Conservation (phyloP, 2,113 vertebrate genomes). For the Paralichthys olivaceus region DNA sequence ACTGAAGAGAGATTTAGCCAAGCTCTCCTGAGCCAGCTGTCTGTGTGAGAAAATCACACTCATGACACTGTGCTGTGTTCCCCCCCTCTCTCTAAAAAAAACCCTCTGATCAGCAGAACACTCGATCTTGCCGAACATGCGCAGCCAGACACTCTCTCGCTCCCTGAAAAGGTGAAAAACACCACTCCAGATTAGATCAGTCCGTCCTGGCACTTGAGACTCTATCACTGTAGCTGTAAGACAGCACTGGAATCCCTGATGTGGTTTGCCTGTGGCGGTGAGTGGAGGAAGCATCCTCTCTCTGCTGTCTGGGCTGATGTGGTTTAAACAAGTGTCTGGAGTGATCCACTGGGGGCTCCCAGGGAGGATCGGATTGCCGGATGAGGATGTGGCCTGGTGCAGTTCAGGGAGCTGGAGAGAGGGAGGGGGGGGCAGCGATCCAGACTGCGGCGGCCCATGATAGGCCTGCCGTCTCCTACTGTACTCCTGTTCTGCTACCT, state of each 20-base stretch:
- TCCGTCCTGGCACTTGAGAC: constrained; percentile 41
- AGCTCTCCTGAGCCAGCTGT: constrained; percentile 68
- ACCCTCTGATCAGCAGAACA: constrained; percentile 47
- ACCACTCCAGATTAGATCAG: constrained; percentile 55
- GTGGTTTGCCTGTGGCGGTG: constrained; percentile 60
- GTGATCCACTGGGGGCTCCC: constrained; percentile 64
- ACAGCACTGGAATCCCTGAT: constrained; percentile 56
- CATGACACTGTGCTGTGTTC: constrained; percentile 26
- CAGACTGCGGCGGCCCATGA: constrained; percentile 17
- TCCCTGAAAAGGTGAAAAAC: constrained; percentile 52
- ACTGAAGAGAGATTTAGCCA: constrained; percentile 58
- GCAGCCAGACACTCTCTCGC: constrained; percentile 5
- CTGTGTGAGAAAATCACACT: constrained; percentile 62
- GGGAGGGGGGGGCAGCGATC: constrained; percentile 30
- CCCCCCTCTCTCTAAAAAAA: constrained; percentile 14
- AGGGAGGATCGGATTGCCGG: constrained; percentile 74
- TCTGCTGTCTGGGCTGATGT: constrained; percentile 69
- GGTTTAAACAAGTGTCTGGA: constrained; percentile 79
- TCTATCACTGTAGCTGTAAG: constrained; percentile 25
- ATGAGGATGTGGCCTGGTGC: constrained; percentile 80
- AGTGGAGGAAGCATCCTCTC: constrained; percentile 73
- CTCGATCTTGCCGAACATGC: constrained; percentile 13
- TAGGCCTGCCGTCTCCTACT: constrained; percentile 56
- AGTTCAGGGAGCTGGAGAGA: constrained; percentile 45
- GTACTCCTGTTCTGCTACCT: constrained; percentile 48